Base-by-base conservation (phyloP, 2,888 invertebrate genomes). In the Epiperipatus broadwayi region DNA sequence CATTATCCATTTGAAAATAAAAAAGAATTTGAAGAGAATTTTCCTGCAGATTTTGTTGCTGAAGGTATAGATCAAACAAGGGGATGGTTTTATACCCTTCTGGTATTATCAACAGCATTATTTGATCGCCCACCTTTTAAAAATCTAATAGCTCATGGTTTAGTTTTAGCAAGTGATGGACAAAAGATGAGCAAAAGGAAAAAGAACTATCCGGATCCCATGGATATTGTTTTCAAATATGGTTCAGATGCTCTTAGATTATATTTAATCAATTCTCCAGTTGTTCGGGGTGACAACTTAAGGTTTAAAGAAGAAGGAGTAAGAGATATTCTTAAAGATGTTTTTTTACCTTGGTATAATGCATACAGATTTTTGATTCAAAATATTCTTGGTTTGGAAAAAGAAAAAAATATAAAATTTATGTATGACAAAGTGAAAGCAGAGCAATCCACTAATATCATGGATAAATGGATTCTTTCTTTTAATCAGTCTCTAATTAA, bases 161-260 rank as follows among this genome's bases (percentile, higher is more conserved):
- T 97, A 41, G 79, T 99, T 0, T 64, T 99, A 42, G 95, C 93
- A n/a, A 60, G 51, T 22, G 95, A 97, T 66, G 97, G 97, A 0
- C 87, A 91, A 57, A 99, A 99, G 62, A 99, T 97, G 97, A 93
- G 93, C 0, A 99, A 97, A 58, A 70, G 95, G 20, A 93, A 93
- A 64, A 87, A 93, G 60, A 97, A 97, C 58, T 97, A 91, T 60
- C 97, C 97, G 0, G 93, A 97, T 65, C 95, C 97, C 1, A 66
- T 87, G 63, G 76, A 80, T 50, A 58, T 71, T 22, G 76, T 87
- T 1, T 62, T 73, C 35, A 87, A 89, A 57, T 93, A 83, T 58
- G 95, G 97, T 2, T 93, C 95, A 1, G 97, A 99, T 65, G 93
- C 97, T 14, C 64, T 97, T 43, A 59, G 65, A 44, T 65, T 97